phyloP scores from a whole-genome alignment of 2,888 invertebrate genomes.

The Nowickia ferox region DNA sequence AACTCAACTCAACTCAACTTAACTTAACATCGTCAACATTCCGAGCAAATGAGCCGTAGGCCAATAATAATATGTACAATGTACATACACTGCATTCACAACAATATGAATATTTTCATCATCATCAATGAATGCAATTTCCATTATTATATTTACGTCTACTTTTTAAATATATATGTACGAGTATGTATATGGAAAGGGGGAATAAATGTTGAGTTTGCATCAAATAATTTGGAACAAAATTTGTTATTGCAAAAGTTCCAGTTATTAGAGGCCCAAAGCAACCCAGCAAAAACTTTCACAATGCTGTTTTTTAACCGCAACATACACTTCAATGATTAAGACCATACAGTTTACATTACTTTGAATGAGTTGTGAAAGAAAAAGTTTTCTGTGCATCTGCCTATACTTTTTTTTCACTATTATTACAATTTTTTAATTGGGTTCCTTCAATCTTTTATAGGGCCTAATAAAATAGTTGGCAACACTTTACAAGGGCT shows the following conservation, averaged over 20 bases:
- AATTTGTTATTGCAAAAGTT: neutral
- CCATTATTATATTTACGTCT: slow-evolving; percentile 62
- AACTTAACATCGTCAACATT: slow-evolving; percentile 61
- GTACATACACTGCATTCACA: slow-evolving; percentile 64
- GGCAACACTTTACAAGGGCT: too few relatives aligned
- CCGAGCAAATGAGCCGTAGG: slow-evolving; percentile 68
- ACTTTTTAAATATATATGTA: neutral
- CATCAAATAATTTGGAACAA: neutral
- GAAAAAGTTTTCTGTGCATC: too few relatives aligned
- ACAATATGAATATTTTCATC: slow-evolving; percentile 63
- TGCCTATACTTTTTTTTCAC: too few relatives aligned
- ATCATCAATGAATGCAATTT: slow-evolving; percentile 71
- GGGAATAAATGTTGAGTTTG: neutral
- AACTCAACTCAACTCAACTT: slow-evolving; percentile 44
- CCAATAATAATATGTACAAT: slow-evolving; percentile 49
- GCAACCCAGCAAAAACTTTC: neutral
- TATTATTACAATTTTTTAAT: too few relatives aligned
- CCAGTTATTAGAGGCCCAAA: neutral
- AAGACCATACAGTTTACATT: too few relatives aligned
- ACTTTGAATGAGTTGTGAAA: too few relatives aligned
- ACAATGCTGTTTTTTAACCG: too few relatives aligned
- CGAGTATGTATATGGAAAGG: neutral
- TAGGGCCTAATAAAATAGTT: too few relatives aligned
- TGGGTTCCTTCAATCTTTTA: too few relatives aligned
- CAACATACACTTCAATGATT: too few relatives aligned